Conservation (phyloP, 2,888 invertebrate species). For the Kryphioiulus occultus region DNA sequence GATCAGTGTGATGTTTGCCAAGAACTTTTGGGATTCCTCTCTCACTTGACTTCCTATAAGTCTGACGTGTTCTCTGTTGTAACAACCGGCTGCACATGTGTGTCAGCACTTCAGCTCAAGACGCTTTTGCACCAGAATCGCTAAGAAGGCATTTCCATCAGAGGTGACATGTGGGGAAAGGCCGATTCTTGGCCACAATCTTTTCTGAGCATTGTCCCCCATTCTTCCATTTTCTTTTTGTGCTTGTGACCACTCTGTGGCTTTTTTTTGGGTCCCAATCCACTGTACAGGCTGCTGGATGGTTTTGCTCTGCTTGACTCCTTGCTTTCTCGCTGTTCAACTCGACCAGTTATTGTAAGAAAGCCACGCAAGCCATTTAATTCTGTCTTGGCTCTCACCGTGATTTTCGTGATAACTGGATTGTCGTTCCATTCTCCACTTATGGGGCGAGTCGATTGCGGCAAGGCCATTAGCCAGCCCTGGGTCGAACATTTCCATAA, state of each 20-base stretch:
- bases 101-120: background rate
- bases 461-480: background rate
- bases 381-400: background rate
- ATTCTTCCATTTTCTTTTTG: background rate
- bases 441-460: background rate
- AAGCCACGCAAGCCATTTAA: background rate
- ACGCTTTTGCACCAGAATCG: background rate
- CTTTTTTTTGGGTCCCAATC: background rate
- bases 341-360: background rate
- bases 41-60: background rate
- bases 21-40: background rate
- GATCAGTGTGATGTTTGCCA: background rate
- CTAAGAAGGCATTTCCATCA: background rate
- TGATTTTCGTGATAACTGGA: conserved; percentile 21
- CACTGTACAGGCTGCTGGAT: background rate
- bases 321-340: background rate
- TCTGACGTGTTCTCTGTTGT: background rate
- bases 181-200: background rate
- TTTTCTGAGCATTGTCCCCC: background rate
- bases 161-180: background rate
- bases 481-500: background rate
- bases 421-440: conserved; percentile 27
- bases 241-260: background rate
- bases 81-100: background rate
- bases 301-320: background rate